Evolutionary conservation across 1,140 invertebrate genomes (phyloP).

Genomic region (Pachyrhynchus sulphureomaculatus): DNA sequence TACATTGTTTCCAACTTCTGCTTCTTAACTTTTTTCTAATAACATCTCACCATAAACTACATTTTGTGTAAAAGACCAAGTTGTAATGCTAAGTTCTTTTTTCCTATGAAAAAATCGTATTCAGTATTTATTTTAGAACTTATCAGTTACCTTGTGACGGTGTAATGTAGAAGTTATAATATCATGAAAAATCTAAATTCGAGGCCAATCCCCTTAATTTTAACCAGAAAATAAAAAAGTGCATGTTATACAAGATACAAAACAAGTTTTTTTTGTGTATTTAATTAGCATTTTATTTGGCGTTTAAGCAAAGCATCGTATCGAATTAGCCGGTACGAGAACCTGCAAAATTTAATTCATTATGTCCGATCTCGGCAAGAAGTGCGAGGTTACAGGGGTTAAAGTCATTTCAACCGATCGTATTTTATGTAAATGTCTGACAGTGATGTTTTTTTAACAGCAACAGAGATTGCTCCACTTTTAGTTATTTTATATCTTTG

Average conservation of each 20-base stretch:
- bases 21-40: too few species aligned
- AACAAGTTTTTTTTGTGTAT: constrained; percentile 31
- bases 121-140: too few species aligned
- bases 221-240: constrained; percentile 13
- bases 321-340: constrained; percentile 26
- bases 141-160: too few species aligned
- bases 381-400: constrained; percentile 33
- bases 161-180: too few species aligned
- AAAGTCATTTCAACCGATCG: constrained; percentile 26
- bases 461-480: neutral
- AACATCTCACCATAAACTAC: too few species aligned
- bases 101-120: too few species aligned
- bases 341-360: constrained; percentile 30
- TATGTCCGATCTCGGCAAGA: constrained; percentile 30
- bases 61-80: too few species aligned
- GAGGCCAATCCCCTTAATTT: constrained; percentile 18
- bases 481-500: neutral
- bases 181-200: constrained; percentile 11
- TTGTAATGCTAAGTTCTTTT: too few species aligned
- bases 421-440: constrained; percentile 32
- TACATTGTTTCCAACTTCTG: too few species aligned
- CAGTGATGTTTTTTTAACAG: neutral
- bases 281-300: constrained; percentile 36
- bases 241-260: constrained; percentile 19
- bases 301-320: constrained; percentile 35